Evolutionary conservation across 2,113 vertebrate genomes (phyloP).

Genomic region (Corvus moneduloides): DNA sequence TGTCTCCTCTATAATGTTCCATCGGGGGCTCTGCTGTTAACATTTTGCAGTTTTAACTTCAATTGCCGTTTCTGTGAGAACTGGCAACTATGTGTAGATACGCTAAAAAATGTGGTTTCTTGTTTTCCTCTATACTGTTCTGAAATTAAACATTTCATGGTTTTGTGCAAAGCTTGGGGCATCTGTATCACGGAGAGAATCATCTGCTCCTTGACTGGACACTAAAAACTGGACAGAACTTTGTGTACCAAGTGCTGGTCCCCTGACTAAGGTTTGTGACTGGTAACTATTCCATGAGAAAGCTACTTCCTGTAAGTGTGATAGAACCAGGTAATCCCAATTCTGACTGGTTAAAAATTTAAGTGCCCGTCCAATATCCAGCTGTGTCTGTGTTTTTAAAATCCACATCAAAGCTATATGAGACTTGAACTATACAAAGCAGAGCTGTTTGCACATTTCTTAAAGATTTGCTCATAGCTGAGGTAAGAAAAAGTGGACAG

Average conservation of each 20-base stretch:
- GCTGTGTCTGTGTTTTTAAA: background rate
- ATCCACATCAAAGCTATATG: background rate
- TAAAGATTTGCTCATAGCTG: background rate
- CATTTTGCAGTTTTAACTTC: background rate
- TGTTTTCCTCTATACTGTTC: background rate
- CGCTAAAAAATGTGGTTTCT: background rate
- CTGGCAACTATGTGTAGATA: background rate
- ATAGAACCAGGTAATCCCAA: background rate
- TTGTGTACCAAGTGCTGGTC: background rate
- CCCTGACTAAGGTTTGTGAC: background rate
- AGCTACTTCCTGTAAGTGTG: background rate
- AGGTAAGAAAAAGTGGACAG: background rate
- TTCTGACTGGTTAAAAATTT: background rate
- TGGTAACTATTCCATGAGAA: background rate
- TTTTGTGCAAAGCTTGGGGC: background rate
- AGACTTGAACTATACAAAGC: background rate
- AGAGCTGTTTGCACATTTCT: background rate
- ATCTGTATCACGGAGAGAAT: background rate
- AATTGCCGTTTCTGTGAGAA: background rate
- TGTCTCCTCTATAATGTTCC: background rate
- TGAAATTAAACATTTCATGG: background rate
- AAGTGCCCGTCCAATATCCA: background rate
- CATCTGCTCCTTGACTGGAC: background rate
- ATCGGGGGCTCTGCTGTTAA: background rate
- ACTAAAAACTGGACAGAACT: background rate